phyloP scores from a whole-genome alignment of 2,888 invertebrate genomes.

The Thecophora atra region DNA sequence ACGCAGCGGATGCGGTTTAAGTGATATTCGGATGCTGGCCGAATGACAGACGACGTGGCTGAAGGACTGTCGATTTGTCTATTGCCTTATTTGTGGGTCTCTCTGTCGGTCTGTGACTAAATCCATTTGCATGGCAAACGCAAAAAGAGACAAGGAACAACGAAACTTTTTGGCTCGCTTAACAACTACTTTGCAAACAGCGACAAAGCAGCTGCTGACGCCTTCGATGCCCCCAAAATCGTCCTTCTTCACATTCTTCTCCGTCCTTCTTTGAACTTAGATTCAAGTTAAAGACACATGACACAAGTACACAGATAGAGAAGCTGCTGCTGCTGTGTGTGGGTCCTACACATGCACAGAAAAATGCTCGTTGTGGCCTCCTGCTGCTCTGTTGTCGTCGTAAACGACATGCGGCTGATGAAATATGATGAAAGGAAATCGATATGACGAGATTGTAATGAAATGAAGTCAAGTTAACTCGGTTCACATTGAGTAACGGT shows the following conservation, averaged over 20 bases:
- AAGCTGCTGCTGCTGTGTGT: not conserved
- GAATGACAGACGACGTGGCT: not conserved
- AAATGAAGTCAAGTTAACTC: slow-evolving; percentile 53
- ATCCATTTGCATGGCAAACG: slow-evolving; percentile 10
- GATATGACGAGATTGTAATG: slow-evolving; percentile 56
- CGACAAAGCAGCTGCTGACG: not conserved
- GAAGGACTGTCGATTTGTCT: not conserved
- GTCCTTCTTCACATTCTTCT: not conserved
- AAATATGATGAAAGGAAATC: slow-evolving; percentile 55
- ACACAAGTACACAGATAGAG: not conserved
- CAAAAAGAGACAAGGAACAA: not conserved
- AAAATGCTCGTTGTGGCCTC: not conserved
- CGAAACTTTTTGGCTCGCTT: not conserved
- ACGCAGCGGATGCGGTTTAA: slow-evolving; percentile 9
- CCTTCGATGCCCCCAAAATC: not conserved
- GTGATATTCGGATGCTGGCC: not conserved
- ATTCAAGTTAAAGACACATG: not conserved
- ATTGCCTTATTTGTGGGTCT: slow-evolving; percentile 5
- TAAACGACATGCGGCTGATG: slow-evolving; percentile 42
- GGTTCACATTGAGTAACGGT: slow-evolving; percentile 29
- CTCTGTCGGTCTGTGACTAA: slow-evolving; percentile 2
- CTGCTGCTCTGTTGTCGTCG: not conserved
- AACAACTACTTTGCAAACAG: not conserved
- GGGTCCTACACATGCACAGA: not conserved
- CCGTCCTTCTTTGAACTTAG: slow-evolving; percentile 4